A percentile compares a stretch with the other conserved stretches of the same genome.
phyloP scores from a whole-genome alignment of 2,888 invertebrate genomes.

The Plagodis pulveraria region DNA sequence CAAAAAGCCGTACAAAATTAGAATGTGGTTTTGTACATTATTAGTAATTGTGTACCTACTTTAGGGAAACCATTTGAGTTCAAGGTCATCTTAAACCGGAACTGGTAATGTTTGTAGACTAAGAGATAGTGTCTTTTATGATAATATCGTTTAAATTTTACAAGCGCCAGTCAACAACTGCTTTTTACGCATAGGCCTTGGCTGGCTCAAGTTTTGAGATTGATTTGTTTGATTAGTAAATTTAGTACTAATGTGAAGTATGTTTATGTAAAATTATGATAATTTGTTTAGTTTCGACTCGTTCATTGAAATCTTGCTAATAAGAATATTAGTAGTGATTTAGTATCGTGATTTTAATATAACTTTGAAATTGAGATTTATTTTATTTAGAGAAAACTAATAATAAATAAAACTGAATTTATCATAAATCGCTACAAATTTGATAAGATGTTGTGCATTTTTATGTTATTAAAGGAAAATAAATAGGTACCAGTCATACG shows the following conservation, averaged over 20 bases:
- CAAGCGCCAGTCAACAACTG: constrained; percentile 2
- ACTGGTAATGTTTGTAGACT: constrained; percentile 39
- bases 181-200: constrained; percentile 24
- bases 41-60: constrained; percentile 30
- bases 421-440: no score
- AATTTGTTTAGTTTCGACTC: constrained; percentile 8
- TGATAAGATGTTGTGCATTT: no score
- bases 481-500: no score
- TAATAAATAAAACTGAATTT: no score
- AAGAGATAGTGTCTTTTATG: constrained; percentile 19
- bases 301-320: constrained; percentile 16
- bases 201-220: constrained; percentile 20
- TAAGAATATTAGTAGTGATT: no score
- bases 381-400: no score
- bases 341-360: constrained; percentile 10
- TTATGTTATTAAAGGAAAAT: no score
- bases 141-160: neutral
- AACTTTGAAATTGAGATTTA: neutral
- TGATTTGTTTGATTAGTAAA: constrained; percentile 21
- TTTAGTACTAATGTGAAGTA: no score
- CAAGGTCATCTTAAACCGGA: constrained; percentile 46
- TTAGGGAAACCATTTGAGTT: constrained; percentile 45
- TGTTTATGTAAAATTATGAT: constrained; percentile 22
- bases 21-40: constrained; percentile 14
- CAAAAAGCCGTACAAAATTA: constrained; percentile 6